These are phyloP conservation scores for Drosophila macrospina DNA, from an alignment of 2,888 invertebrate species.

Conservation along the genomic window DNA sequence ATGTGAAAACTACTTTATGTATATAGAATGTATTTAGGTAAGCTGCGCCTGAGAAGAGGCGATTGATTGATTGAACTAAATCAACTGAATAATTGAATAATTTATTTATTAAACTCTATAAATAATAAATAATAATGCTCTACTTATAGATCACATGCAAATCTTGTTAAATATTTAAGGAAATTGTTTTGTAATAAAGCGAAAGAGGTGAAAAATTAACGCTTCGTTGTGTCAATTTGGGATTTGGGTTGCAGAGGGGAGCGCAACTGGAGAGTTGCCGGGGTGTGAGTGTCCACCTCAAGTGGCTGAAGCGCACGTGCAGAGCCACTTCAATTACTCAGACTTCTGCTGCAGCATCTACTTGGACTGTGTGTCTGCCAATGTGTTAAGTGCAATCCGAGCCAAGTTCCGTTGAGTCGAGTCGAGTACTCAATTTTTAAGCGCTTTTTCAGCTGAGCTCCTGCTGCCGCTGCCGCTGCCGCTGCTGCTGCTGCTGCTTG, in stretches of 20 bases:
- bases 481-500: neutral
- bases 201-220: neutral
- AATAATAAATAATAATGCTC: neutral
- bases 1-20: constrained; percentile 9
- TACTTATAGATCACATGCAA: constrained; percentile 7
- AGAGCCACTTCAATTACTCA: constrained; percentile 59
- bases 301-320: constrained; percentile 55
- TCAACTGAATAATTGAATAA: neutral
- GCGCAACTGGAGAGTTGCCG: too few relatives aligned
- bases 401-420: constrained; percentile 27
- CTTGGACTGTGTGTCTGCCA: constrained; percentile 23
- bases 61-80: neutral
- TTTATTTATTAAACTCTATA: constrained; percentile 15
- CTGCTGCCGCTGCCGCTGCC: neutral
- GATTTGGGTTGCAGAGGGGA: neutral
- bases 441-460: constrained; percentile 46
- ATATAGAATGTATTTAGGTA: constrained; percentile 12
- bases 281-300: neutral
- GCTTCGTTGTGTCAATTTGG: neutral
- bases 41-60: neutral
- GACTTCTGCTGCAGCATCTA: constrained; percentile 17
- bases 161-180: constrained; percentile 17
- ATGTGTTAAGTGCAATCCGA: constrained; percentile 66
- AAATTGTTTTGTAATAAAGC: constrained; percentile 29
- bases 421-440: constrained; percentile 57